Evolutionary conservation across 2,113 vertebrate genomes (phyloP), one percentile per base, ranked within the genome.

Genomic region (Suricata suricatta): DNA sequence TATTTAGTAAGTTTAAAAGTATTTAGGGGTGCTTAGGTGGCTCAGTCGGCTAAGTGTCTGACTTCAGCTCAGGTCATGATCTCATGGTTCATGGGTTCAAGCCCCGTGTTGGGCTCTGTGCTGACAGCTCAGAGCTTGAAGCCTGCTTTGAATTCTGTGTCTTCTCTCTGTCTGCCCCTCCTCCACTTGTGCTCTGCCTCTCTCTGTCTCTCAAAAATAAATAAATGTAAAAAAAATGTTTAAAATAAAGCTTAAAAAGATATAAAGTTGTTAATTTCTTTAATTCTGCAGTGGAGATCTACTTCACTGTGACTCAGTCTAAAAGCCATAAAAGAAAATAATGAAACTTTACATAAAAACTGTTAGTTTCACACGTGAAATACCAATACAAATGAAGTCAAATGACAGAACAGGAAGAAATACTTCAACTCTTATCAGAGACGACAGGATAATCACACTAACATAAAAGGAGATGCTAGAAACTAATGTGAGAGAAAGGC

Each of bases 161-260:
- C 41, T 41, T 41, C 41, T 41, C 41, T 41, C 41, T 41, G 41
- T 41, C 41, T 41, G 41, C 41, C 41, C 41, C 41, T 41, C 41
- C 41, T 41, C 41, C 41, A 41, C 41, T 41, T 41, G 41, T 41
- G 41, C 41, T 41, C 41, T 41, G 41, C 41, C 41, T 41, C 41
- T 41, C 41, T 41, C 41, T 41, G 41, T 41, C 41, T 41, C 41
- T 41, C 41, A 41, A 41, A 41, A 41, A 41, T 41, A 41, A 41
- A 41, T 41, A 41, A 41, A 41, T 41, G 41, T 41, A 41, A 41
- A 41, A 41, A 41, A 41, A 41, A 41, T 41, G 88, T 93, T 88
- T 96, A 54, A 76, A 82, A 82, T 72, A 66, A 82, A 88, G 27
- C 23, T 96, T 74, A 88, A 92, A 90, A 52, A 72, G 80, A 86